Percentiles rank a stretch among this genome's conserved stretches.
Evolutionary conservation across 2,797 vertebrate genomes (phyloP).

Genomic region (Pogonophryne albipinna): DNA sequence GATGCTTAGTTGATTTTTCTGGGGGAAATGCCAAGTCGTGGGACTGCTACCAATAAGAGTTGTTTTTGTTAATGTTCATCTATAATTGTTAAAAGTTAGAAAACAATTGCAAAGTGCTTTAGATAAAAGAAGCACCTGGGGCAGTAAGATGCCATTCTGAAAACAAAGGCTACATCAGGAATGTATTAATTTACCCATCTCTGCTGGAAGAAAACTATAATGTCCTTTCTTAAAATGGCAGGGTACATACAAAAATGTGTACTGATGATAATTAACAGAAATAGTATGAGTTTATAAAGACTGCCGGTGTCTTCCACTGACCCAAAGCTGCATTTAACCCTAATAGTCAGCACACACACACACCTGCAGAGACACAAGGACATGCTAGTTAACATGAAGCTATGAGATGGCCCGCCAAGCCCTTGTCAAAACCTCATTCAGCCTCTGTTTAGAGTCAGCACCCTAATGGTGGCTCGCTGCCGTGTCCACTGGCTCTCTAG

Average conservation of each 20-base stretch:
- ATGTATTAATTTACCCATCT: constrained; percentile 3
- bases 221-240: constrained; percentile 15
- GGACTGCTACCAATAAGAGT: background rate
- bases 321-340: constrained; percentile 54
- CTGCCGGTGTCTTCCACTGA: constrained; percentile 28
- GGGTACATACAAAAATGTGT: constrained; percentile 18
- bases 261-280: constrained; percentile 18
- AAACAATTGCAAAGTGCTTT: background rate
- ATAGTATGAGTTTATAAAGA: constrained; percentile 34
- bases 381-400: constrained; percentile 51
- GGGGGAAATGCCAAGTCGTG: constrained; percentile 14
- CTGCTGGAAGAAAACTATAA: constrained; percentile 11
- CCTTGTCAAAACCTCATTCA: constrained; percentile 50
- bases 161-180: constrained; percentile 15
- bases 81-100: constrained; percentile 4
- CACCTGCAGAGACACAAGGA: constrained; percentile 54
- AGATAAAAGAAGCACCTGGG: background rate
- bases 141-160: background rate
- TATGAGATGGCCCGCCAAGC: constrained; percentile 31
- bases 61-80: constrained; percentile 12
- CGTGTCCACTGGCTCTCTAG: constrained; percentile 54
- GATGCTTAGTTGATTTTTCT: constrained; percentile 5
- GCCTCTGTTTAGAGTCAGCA: constrained; percentile 53
- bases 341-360: constrained; percentile 48
- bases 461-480: constrained; percentile 53